Percentiles rank a stretch among this genome's conserved stretches.
These are phyloP conservation scores for Drosophila tristis DNA, from an alignment of 1,140 invertebrate genomes.

Conservation along the genomic window DNA sequence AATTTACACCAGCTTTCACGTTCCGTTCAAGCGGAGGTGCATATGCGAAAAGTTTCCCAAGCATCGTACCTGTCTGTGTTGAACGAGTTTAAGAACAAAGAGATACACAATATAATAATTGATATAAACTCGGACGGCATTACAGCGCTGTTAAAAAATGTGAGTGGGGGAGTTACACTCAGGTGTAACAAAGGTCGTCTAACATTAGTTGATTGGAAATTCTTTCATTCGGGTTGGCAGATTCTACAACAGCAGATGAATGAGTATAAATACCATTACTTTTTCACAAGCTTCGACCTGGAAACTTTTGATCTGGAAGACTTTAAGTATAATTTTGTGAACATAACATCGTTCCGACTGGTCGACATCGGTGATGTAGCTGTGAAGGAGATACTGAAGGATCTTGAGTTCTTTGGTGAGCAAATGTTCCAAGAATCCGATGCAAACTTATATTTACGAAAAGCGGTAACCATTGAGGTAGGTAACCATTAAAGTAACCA, in stretches of 20 bases:
- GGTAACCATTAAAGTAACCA: background rate
- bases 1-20: constrained; percentile 59
- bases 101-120: constrained; percentile 89
- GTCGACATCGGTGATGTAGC: constrained; percentile 92
- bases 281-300: constrained; percentile 96
- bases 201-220: background rate
- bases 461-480: constrained; percentile 55
- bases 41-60: constrained; percentile 61
- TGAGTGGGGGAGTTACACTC: constrained; percentile 85
- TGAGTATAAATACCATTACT: constrained; percentile 96
- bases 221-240: constrained; percentile 85
- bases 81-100: constrained; percentile 73
- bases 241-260: constrained; percentile 97
- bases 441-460: constrained; percentile 14
- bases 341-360: constrained; percentile 95
- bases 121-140: constrained; percentile 91
- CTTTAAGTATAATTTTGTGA: constrained; percentile 97
- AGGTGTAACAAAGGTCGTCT: background rate
- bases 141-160: constrained; percentile 91
- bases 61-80: constrained; percentile 52
- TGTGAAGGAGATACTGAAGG: constrained; percentile 90
- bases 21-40: constrained; percentile 53
- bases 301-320: constrained; percentile 96
- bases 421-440: constrained; percentile 22
- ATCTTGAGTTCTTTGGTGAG: constrained; percentile 88